These are phyloP conservation scores for Synanthedon vespiformis DNA, from an alignment of 2,888 invertebrate species.

Conservation along the genomic window DNA sequence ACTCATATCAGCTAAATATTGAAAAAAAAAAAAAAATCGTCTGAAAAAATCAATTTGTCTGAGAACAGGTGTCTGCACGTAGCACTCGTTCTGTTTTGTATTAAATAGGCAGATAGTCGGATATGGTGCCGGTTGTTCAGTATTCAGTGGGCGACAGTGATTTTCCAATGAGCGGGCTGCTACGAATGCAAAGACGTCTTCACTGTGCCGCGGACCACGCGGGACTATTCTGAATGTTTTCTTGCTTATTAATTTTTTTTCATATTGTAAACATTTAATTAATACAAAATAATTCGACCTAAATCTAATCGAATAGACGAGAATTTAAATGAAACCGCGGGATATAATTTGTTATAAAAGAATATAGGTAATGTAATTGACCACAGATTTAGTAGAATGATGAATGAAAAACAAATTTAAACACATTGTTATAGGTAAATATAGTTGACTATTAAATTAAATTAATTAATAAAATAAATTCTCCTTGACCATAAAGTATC, in stretches of 20 bases:
- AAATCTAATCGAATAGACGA: no score
- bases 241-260: neutral
- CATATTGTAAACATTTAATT: neutral
- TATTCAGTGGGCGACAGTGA: slow-evolving; percentile 58
- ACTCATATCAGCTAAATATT: no score
- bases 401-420: no score
- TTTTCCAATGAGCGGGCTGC: slow-evolving; percentile 61
- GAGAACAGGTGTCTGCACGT: neutral
- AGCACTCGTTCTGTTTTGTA: slow-evolving; percentile 5
- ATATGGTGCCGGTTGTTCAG: slow-evolving; percentile 29
- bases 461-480: no score
- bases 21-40: no score
- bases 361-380: no score
- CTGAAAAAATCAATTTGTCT: neutral
- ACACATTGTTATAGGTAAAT: no score
- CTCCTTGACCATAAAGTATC: no score
- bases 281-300: neutral
- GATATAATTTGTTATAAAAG: no score
- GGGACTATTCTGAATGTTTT: slow-evolving; percentile 28
- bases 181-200: slow-evolving; percentile 59
- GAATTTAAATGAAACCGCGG: no score
- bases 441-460: no score
- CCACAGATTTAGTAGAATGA: no score
- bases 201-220: slow-evolving; percentile 20
- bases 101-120: slow-evolving; percentile 10